Evolutionary conservation across 2,888 invertebrate genomes (phyloP).

Genomic region (Cyaniris semiargus): DNA sequence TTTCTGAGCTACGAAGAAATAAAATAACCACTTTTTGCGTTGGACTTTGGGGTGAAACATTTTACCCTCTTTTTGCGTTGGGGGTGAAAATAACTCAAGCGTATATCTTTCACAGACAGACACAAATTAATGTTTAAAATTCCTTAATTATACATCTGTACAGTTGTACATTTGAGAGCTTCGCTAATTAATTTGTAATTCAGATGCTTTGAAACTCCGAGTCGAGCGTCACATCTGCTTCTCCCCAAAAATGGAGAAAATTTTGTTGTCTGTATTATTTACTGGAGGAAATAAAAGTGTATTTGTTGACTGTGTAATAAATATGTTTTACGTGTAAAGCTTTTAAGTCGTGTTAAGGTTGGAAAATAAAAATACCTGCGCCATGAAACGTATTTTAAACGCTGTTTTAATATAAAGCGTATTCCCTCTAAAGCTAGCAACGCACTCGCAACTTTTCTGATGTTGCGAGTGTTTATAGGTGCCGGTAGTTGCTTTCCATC

Average conservation of each 20-base stretch:
- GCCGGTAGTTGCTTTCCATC: too few relatives aligned
- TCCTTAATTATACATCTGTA: background rate
- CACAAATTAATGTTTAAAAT: background rate
- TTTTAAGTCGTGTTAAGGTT: too few relatives aligned
- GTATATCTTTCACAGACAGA: background rate
- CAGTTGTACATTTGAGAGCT: background rate
- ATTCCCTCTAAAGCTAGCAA: too few relatives aligned
- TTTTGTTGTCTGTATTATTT: background rate
- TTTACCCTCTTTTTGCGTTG: background rate
- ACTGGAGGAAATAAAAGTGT: background rate
- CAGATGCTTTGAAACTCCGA: constrained; percentile 3
- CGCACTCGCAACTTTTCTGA: too few relatives aligned
- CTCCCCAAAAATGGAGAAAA: background rate
- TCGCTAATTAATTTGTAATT: constrained; percentile 12
- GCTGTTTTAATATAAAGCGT: too few relatives aligned
- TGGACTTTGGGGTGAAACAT: too few relatives aligned
- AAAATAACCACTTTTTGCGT: too few relatives aligned
- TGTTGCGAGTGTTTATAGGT: too few relatives aligned
- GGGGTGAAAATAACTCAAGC: background rate
- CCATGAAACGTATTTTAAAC: too few relatives aligned
- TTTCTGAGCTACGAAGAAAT: too few relatives aligned
- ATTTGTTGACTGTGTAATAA: background rate
- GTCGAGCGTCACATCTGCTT: background rate
- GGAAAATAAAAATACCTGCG: too few relatives aligned
- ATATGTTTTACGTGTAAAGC: background rate